Conservation (phyloP, 2,888 invertebrate genomes). For the Metalampra italica region DNA sequence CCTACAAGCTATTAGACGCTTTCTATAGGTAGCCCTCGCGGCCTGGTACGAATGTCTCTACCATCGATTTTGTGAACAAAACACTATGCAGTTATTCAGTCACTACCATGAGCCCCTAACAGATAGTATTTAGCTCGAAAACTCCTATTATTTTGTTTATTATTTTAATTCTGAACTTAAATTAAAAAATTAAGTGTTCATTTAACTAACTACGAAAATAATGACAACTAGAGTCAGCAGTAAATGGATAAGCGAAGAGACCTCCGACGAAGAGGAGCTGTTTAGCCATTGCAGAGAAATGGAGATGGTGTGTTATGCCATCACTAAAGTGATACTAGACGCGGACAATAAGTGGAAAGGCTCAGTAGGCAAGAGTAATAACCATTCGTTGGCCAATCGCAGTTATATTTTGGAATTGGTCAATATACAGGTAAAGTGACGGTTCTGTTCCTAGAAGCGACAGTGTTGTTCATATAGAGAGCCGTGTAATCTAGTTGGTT, state of each 20-base stretch:
- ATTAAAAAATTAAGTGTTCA: background rate
- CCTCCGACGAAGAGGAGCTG: conserved; percentile 64
- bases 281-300: conserved; percentile 74
- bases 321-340: conserved; percentile 63
- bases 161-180: background rate
- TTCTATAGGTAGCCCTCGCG: conserved; percentile 13
- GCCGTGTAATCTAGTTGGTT: too few species aligned
- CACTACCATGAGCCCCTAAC: conserved; percentile 44
- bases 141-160: conserved; percentile 16
- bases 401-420: conserved; percentile 71
- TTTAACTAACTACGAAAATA: conserved; percentile 36
- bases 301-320: conserved; percentile 64
- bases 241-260: conserved; percentile 78
- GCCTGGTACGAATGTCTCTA: conserved; percentile 63
- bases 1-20: conserved; percentile 49
- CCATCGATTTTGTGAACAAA: conserved; percentile 60
- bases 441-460: too few species aligned
- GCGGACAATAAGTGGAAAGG: conserved; percentile 73
- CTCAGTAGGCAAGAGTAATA: conserved; percentile 33
- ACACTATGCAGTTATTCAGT: conserved; percentile 47
- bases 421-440: conserved; percentile 64
- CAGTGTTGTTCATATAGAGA: too few species aligned
- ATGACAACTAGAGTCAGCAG: conserved; percentile 43
- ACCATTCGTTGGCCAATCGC: conserved; percentile 56
- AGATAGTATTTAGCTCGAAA: conserved; percentile 36